Evolutionary conservation across 2,888 invertebrate species (phyloP), one percentile per base, ranked within the genome.

Genomic region (Cerastis leucographa): DNA sequence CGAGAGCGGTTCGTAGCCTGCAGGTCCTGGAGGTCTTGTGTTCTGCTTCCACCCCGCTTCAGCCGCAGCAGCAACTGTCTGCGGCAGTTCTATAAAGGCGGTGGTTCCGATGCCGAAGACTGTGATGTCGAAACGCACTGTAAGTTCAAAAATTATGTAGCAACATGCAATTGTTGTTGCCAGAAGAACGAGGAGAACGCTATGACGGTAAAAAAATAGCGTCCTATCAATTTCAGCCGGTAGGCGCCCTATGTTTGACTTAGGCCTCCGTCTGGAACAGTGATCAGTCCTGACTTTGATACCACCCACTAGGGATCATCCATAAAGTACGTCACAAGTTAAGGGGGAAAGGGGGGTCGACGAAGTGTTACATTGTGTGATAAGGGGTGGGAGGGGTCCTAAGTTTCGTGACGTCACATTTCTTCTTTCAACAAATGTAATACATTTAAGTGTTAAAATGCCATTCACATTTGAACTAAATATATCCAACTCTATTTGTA

Each of bases 41-140:
- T 6, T 56, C 17, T 61, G 71, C 19, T 62, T 19, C 85, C 85
- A 86, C 11, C 78, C 74, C 14, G 66, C 54, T 0, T 35, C 59
- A 40, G 65, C 42, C 0, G 85, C 83, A 14, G n/a, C 0, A 22
- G 66, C 14, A 8, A 64, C 54, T 0, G 81, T 46, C 54, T 40
- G 42, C 4, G 86, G 86, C 42, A 84, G 59, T 9, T 76, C 68
- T 59, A 85, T 84, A 51, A 86, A 86, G 5, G 81, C 56, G 0
- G 49, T 75, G 11, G 61, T 76, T 12, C 87, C 86, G 14, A 79
- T 79, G 2, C 86, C 87, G 9, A 72, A 35, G 40, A 84, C 0
- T 4, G 61, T 61, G 0, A 78, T 0, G 29, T 83, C 87, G 29
- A 86, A 87, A 11, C 87, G 85, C 51, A 80, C 85, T 87, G 69